These are phyloP conservation scores for Falco biarmicus DNA, from an alignment of 2,797 vertebrate species.

Conservation along the genomic window DNA sequence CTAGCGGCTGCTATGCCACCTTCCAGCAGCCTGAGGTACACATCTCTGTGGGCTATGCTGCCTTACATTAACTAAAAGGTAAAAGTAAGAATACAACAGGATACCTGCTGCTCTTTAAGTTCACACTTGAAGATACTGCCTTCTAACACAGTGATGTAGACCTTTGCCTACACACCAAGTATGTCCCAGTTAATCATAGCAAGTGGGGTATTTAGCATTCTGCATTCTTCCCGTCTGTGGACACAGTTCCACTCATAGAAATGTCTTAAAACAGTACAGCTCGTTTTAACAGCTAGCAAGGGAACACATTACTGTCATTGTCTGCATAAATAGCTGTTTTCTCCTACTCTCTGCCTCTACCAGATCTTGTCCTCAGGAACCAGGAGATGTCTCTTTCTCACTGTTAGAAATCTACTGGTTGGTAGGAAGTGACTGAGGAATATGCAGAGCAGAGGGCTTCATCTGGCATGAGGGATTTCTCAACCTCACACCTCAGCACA, in stretches of 20 bases:
- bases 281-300: not conserved
- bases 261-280: not conserved
- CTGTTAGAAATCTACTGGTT: not conserved
- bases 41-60: not conserved
- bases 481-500: not conserved
- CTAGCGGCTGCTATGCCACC: not conserved
- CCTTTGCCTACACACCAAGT: not conserved
- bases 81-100: not conserved
- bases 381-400: not conserved
- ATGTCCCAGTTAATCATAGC: not conserved
- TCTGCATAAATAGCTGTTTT: not conserved
- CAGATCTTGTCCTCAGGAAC: not conserved
- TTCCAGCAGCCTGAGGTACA: not conserved
- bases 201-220: not conserved
- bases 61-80: not conserved
- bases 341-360: not conserved
- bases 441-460: not conserved
- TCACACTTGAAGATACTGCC: not conserved
- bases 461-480: not conserved
- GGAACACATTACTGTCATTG: not conserved
- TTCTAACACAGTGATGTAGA: not conserved
- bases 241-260: not conserved
- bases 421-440: not conserved
- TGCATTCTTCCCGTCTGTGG: not conserved
- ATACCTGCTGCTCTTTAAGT: not conserved